phyloP scores from a whole-genome alignment of 2,888 invertebrate genomes.

The Diaphora mendica region DNA sequence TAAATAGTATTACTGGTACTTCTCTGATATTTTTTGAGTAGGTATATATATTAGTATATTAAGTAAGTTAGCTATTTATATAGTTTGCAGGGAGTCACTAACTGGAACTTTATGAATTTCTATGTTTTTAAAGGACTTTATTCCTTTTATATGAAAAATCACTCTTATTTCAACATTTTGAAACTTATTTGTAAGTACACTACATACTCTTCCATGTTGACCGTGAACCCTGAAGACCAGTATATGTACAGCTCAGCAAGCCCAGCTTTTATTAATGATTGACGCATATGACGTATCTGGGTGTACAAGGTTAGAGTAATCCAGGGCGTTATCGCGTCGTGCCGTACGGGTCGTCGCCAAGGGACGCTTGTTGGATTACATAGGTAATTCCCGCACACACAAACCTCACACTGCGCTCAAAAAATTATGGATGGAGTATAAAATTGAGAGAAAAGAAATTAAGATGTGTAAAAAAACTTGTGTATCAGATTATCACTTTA shows the following conservation, averaged over 20 bases:
- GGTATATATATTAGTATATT: too few relatives aligned
- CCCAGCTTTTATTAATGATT: slow-evolving; percentile 51
- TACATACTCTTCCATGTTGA: background rate
- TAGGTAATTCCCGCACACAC: slow-evolving; percentile 39
- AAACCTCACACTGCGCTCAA: slow-evolving; percentile 1
- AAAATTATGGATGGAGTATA: slow-evolving; percentile 42
- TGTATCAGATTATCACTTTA: too few relatives aligned
- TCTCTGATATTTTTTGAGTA: too few relatives aligned
- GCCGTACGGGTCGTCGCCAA: slow-evolving; percentile 23
- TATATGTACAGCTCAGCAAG: slow-evolving; percentile 12
- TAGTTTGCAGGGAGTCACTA: background rate
- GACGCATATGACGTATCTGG: slow-evolving; percentile 43
- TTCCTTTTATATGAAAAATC: background rate
- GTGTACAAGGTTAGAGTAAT: slow-evolving; percentile 48
- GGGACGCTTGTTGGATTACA: slow-evolving; percentile 33
- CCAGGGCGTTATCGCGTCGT: slow-evolving; percentile 44
- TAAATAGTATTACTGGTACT: too few relatives aligned
- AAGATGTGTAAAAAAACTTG: too few relatives aligned
- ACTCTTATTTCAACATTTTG: background rate
- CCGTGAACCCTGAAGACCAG: background rate
- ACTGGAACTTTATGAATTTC: background rate
- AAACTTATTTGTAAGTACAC: background rate
- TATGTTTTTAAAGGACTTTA: background rate
- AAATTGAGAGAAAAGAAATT: slow-evolving; percentile 20
- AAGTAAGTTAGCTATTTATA: background rate